Evolutionary conservation across 2,888 invertebrate species (phyloP).

Genomic region (Nasonovia ribisnigri): DNA sequence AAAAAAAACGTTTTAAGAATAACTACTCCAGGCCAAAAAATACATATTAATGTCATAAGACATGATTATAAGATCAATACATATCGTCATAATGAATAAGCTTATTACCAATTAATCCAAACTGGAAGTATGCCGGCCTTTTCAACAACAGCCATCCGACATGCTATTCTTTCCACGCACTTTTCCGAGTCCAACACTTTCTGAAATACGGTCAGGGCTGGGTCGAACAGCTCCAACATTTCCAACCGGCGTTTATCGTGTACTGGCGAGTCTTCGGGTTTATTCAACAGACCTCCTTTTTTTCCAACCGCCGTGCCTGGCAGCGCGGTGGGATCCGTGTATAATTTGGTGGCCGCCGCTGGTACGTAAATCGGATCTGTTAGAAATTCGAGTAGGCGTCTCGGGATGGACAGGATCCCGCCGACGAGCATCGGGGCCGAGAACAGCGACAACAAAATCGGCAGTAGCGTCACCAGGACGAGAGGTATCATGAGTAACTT

Average conservation of each 20-base stretch:
- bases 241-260: background rate
- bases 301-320: background rate
- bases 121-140: slow-evolving; percentile 55
- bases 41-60: too few species aligned
- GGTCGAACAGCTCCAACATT: background rate
- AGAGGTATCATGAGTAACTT: slow-evolving; percentile 67
- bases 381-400: background rate
- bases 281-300: background rate
- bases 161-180: slow-evolving; percentile 67
- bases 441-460: slow-evolving; percentile 27
- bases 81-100: background rate
- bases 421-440: background rate
- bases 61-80: too few species aligned
- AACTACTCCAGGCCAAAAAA: too few species aligned
- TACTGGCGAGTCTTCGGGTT: background rate
- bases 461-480: slow-evolving; percentile 63
- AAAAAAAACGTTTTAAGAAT: too few species aligned
- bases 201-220: background rate
- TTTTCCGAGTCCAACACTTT: slow-evolving; percentile 63
- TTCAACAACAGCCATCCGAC: slow-evolving; percentile 67
- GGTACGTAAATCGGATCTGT: slow-evolving; percentile 20
- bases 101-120: slow-evolving; percentile 64
- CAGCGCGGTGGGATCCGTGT: background rate
- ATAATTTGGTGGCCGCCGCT: background rate
- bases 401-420: background rate